A percentile compares a stretch with the other conserved stretches of the same genome.
Evolutionary conservation across 1,140 invertebrate species (phyloP).

Genomic region (Macrosteles quadrilineatus): DNA sequence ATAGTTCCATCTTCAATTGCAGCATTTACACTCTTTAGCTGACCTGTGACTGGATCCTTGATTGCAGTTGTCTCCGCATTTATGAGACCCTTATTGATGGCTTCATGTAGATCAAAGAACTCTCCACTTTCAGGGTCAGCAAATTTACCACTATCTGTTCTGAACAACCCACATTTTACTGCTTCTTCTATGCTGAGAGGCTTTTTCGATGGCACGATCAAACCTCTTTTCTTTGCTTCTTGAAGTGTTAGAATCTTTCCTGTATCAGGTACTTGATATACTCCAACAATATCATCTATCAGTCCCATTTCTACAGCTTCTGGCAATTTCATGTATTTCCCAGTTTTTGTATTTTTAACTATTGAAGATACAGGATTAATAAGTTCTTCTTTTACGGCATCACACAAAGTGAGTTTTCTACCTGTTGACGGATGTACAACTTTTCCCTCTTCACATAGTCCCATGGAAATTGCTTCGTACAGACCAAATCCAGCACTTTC

Average conservation of each 20-base stretch:
- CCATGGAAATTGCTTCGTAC: constrained; percentile 80
- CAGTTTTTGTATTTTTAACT: constrained; percentile 69
- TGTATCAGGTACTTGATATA: constrained; percentile 64
- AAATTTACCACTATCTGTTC: constrained; percentile 75
- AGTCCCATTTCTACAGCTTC: constrained; percentile 73
- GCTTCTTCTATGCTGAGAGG: constrained; percentile 76
- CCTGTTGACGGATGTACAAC: constrained; percentile 83
- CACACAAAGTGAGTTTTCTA: constrained; percentile 72
- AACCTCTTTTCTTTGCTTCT: constrained; percentile 68
- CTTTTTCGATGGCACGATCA: constrained; percentile 72
- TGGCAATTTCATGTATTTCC: constrained; percentile 70
- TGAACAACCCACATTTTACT: constrained; percentile 73
- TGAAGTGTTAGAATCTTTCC: constrained; percentile 64
- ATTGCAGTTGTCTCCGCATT: constrained; percentile 75
- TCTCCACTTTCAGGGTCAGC: constrained; percentile 72
- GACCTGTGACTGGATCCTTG: constrained; percentile 71
- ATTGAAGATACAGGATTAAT: constrained; percentile 78
- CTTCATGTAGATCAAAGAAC: constrained; percentile 67
- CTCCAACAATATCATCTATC: constrained; percentile 71
- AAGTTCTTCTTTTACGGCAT: constrained; percentile 76
- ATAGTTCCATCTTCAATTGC: constrained; percentile 82
- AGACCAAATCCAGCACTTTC: constrained; percentile 78
- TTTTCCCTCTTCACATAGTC: constrained; percentile 75
- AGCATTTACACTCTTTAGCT: constrained; percentile 67
- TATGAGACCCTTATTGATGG: constrained; percentile 71